A percentile compares a stretch with the other conserved stretches of the same genome.
phyloP scores from a whole-genome alignment of 37 sponge, comb jelly and placozoan genomes.

The Diacarnus erythraeanus region DNA sequence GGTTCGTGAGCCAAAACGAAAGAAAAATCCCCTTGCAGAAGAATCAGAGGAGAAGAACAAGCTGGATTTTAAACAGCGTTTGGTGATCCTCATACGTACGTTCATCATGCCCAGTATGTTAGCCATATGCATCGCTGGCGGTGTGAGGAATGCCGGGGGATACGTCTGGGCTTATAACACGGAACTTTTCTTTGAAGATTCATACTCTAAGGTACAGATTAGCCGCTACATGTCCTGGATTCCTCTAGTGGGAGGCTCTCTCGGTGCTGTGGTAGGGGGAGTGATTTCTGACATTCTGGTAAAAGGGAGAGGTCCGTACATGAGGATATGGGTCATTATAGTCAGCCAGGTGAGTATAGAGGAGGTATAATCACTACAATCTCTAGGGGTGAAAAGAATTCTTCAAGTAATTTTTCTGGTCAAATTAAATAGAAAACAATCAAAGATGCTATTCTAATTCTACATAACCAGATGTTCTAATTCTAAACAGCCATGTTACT shows the following conservation, averaged over 20 bases:
- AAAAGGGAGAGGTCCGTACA: constrained; percentile 42
- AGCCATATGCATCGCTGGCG: constrained; percentile 78
- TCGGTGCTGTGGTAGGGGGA: constrained; percentile 81
- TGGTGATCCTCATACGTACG: constrained; percentile 19
- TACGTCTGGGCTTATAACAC: constrained; percentile 91
- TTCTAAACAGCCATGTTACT: no score
- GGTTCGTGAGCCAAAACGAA: constrained; percentile 58
- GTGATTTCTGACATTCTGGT: constrained; percentile 65
- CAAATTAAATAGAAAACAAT: no score
- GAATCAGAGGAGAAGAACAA: not conserved
- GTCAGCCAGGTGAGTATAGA: constrained; percentile 82
- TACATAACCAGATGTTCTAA: no score
- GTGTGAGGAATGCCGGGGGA: constrained; percentile 81
- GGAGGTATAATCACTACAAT: no score
- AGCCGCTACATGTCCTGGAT: constrained; percentile 71
- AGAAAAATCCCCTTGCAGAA: not conserved
- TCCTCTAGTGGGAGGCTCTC: constrained; percentile 75
- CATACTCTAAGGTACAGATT: constrained; percentile 8
- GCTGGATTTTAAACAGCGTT: not conserved
- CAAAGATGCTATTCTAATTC: no score
- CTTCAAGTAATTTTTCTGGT: no score
- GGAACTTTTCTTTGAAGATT: constrained; percentile 61
- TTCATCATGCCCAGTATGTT: constrained; percentile 69
- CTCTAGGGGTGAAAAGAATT: no score
- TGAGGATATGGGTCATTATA: constrained; percentile 80